Base-by-base conservation (phyloP, 2,888 invertebrate genomes). In the Machimus rusticus region DNA sequence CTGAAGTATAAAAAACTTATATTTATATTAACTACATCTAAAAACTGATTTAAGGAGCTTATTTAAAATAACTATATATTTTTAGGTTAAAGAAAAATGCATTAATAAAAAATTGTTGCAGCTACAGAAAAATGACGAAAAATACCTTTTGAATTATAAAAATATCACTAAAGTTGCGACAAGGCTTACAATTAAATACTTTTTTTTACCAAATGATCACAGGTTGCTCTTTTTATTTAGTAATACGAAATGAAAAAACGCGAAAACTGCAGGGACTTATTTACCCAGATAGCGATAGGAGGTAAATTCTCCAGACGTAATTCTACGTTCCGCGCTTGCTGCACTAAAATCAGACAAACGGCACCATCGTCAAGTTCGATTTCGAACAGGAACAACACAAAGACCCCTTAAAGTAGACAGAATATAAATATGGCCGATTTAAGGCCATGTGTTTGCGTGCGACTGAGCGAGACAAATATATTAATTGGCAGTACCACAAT, bases 101-200 rank as follows among this genome's bases (percentile, higher is more conserved):
- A 84, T 74, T 66, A 66, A 84, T 39, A 23, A 84, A 84, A 84
- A 55, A 46, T 55, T 78, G 37, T 66, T 39, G n/a, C 46, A 88
- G 87, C 82, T 86, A 89, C 87, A 88, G 88, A 86, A 88, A 84
- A 88, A 88, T 87, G 87, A 84, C 74, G 88, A 89, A 87, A 88
- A 89, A 88, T 81, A 81, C 84, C 74, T 77, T 23, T 79, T 55
- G 57, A 87, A 81, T 87, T 88, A 87, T 23, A 88, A 88, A 88
- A 88, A 89, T 90, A 90, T 90, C 90, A 90, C 90, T 89, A 88
- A 88, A 88, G 89, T 89, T 89, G 87, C 89, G 89, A 89, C 90
- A 89, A 89, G 90, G 90, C 90, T 89, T 89, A 86, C 87, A 89
- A 88, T 88, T 89, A 90, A 89, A 89, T 88, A 89, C 86, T 88